Evolutionary conservation across 64 coral and sea anemone species (phyloP).

Genomic region (Porites australiensis): DNA sequence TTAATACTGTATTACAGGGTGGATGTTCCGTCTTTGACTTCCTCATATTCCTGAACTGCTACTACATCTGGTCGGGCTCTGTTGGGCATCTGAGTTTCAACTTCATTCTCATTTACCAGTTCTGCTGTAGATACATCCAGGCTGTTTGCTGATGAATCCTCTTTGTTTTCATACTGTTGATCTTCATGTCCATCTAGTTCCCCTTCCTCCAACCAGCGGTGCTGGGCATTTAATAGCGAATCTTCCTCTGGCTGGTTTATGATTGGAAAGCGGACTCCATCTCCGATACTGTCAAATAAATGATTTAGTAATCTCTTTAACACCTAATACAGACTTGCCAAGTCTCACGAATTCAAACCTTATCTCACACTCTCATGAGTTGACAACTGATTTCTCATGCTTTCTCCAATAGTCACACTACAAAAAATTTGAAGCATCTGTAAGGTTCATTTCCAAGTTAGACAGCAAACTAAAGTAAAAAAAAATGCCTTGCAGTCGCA

Average conservation of each 20-base stretch:
- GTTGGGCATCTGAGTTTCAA: conserved; percentile 41
- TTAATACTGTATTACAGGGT: conserved; percentile 1
- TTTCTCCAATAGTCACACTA: no score
- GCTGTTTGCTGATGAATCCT: conserved; percentile 26
- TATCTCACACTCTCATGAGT: no score
- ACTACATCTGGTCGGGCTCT: conserved; percentile 19
- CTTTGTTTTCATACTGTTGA: conserved; percentile 58
- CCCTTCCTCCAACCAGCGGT: conserved; percentile 93
- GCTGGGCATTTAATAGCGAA: conserved; percentile 59
- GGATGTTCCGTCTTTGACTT: conserved; percentile 26
- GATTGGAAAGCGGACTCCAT: conserved; percentile 77
- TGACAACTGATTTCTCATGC: no score
- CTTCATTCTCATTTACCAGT: conserved; percentile 58
- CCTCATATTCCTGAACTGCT: conserved; percentile 7
- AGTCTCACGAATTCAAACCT: no score
- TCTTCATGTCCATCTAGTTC: conserved; percentile 59
- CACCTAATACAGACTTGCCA: not conserved
- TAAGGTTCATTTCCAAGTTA: no score
- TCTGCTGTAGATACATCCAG: conserved; percentile 45
- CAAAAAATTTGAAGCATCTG: no score
- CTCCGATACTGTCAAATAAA: conserved; percentile 63
- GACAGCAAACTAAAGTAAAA: no score
- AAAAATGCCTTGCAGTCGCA: no score
- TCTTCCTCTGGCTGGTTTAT: conserved; percentile 81
- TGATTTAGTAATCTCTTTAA: not conserved